Conservation (phyloP, 2,888 invertebrate species). For the Dendrolimus houi region DNA sequence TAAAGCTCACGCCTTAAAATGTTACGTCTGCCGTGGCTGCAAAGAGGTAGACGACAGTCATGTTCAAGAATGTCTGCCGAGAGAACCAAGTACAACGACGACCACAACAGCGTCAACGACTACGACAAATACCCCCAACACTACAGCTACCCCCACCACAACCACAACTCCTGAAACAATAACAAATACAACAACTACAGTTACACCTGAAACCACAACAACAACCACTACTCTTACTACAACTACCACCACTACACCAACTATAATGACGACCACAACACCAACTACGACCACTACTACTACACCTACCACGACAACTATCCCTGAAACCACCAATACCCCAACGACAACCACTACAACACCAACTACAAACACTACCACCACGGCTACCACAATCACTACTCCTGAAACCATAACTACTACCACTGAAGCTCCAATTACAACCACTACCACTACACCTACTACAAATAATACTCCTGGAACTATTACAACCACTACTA, state of each 20-base stretch:
- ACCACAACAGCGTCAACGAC: slow-evolving; percentile 1
- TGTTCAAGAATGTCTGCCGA: slow-evolving; percentile 24
- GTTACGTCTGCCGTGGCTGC: slow-evolving; percentile 43
- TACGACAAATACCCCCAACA: not conserved
- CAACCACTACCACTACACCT: slow-evolving; percentile 3
- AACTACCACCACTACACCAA: slow-evolving; percentile 1
- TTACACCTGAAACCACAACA: slow-evolving; percentile 1
- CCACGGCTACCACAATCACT: not conserved
- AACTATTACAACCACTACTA: slow-evolving; percentile 1
- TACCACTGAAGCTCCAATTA: slow-evolving; percentile 1
- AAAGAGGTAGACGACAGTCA: slow-evolving; percentile 18
- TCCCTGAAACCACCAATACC: slow-evolving; percentile 1
- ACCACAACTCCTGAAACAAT: slow-evolving; percentile 6
- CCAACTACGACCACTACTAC: not conserved
- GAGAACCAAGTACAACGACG: not conserved
- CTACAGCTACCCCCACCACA: not conserved
- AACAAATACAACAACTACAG: slow-evolving; percentile 1
- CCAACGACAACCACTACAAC: slow-evolving; percentile 1
- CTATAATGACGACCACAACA: slow-evolving; percentile 2
- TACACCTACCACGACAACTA: slow-evolving; percentile 2
- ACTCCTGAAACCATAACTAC: not conserved
- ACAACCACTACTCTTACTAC: not conserved
- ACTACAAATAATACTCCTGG: slow-evolving; percentile 1
- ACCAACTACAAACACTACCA: not conserved
- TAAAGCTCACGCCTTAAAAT: slow-evolving; percentile 32